Evolutionary conservation across 2,797 vertebrate species (phyloP).

Genomic region (Babyrousa celebensis): DNA sequence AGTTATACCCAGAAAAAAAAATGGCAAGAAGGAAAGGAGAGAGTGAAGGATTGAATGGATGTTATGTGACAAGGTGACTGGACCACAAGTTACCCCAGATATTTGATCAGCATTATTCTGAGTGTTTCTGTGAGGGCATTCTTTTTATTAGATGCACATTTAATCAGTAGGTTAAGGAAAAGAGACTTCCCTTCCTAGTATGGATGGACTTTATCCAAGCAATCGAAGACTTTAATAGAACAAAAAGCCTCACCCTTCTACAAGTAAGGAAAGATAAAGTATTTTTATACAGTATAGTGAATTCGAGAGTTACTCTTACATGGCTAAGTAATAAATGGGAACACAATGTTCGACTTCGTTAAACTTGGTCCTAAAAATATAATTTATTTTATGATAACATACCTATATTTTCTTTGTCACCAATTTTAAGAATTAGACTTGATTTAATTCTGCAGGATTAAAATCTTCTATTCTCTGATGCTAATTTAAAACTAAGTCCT

Average conservation of each 20-base stretch:
- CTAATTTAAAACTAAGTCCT: constrained; percentile 52
- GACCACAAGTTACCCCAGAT: not conserved
- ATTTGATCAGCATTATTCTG: not conserved
- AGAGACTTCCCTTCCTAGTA: not conserved
- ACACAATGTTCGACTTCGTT: constrained; percentile 25
- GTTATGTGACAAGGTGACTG: not conserved
- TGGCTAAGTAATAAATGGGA: constrained; percentile 6
- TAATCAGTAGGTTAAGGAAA: constrained; percentile 10
- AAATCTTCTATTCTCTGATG: constrained; percentile 11
- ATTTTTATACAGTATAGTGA: constrained; percentile 10
- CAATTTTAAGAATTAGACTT: constrained; percentile 60
- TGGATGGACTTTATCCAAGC: not conserved
- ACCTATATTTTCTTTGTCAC: constrained; percentile 3
- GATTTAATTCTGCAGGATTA: not conserved
- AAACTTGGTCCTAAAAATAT: constrained; percentile 8
- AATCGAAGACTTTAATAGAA: not conserved
- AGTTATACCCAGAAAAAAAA: not conserved
- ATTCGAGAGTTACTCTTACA: constrained; percentile 22
- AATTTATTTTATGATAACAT: constrained; percentile 29
- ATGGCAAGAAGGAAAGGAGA: not conserved
- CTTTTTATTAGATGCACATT: constrained; percentile 18
- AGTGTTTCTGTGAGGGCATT: not conserved
- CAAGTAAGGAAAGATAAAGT: not conserved
- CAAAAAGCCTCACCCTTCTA: not conserved
- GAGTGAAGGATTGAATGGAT: not conserved